Evolutionary conservation across 2,797 vertebrate species (phyloP).

Genomic region (Garrulus glandarius): DNA sequence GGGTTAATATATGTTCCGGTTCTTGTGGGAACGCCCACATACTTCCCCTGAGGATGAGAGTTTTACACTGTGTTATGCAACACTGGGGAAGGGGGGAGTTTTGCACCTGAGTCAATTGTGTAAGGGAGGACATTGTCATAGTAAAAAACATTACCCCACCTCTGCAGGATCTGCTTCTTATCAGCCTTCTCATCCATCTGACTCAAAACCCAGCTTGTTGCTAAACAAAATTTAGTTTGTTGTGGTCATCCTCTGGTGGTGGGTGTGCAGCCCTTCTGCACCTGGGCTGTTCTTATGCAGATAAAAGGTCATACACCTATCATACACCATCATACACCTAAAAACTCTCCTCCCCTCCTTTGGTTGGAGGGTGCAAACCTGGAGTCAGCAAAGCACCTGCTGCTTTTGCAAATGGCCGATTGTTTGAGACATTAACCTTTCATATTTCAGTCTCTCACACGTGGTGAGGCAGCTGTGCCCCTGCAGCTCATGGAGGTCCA

Average conservation of each 20-base stretch:
- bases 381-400: neutral
- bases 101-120: neutral
- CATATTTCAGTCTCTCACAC: neutral
- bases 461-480: neutral
- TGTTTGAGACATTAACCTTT: neutral
- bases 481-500: neutral
- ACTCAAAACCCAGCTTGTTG: neutral
- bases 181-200: neutral
- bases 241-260: neutral
- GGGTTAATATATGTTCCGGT: neutral
- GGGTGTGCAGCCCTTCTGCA: neutral
- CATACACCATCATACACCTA: neutral
- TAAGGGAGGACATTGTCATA: neutral
- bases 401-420: neutral
- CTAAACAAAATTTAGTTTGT: neutral
- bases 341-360: neutral
- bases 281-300: too few species aligned
- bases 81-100: fast-evolving
- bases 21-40: fast-evolving
- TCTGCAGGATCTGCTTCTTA: neutral
- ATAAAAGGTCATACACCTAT: neutral
- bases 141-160: neutral
- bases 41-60: neutral
- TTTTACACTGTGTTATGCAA: neutral
- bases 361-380: neutral